Evolutionary conservation across 1,140 invertebrate genomes (phyloP).

Genomic region (Drosophila lacteicornis): DNA sequence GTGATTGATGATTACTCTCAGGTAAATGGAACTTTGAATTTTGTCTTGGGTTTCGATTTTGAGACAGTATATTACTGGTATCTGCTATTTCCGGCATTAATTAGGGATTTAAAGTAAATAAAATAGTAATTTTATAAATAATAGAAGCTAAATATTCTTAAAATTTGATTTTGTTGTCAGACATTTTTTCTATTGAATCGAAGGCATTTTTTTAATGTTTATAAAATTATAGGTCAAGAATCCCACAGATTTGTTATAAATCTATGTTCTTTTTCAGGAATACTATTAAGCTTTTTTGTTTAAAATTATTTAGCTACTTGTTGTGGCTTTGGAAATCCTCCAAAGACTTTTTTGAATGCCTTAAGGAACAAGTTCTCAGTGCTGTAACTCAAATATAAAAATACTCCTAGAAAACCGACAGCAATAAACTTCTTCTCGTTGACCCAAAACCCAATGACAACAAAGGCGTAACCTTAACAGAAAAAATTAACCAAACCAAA

Average conservation of each 20-base stretch:
- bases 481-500: conserved; percentile 30
- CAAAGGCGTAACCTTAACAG: conserved; percentile 31
- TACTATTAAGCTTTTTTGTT: background rate
- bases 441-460: conserved; percentile 30
- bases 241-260: too few relatives aligned
- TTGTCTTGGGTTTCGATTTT: background rate
- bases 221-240: background rate
- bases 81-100: background rate
- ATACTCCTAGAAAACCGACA: conserved; percentile 18
- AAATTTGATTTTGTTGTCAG: too few relatives aligned
- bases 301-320: background rate
- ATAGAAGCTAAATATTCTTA: too few relatives aligned
- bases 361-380: background rate
- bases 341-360: background rate
- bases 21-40: too few relatives aligned
- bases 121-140: too few relatives aligned
- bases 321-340: background rate
- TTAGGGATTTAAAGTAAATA: too few relatives aligned
- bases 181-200: too few relatives aligned
- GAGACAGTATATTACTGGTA: background rate
- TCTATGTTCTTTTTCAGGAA: background rate
- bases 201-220: background rate
- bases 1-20: background rate
- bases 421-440: conserved; percentile 26
- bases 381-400: conserved; percentile 6